Conservation (phyloP, 2,113 vertebrate species). For the Mellivora capensis region DNA sequence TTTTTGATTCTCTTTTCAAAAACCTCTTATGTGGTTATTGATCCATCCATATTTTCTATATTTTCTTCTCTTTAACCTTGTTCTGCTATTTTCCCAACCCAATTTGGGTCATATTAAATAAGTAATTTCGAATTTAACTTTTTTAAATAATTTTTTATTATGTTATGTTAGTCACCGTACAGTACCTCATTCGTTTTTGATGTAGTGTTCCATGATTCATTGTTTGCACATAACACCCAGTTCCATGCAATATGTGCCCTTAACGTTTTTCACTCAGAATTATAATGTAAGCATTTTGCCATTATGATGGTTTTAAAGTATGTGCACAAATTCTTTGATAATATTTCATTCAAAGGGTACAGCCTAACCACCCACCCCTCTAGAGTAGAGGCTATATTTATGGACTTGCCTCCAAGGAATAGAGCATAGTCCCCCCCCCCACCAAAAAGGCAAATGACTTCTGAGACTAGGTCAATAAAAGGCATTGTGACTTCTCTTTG, state of each 20-base stretch:
- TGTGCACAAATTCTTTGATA: not conserved
- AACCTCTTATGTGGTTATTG: not conserved
- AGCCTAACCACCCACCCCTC: not conserved
- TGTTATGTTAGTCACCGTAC: no score
- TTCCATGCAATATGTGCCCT: no score
- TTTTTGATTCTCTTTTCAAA: not conserved
- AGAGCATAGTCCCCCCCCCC: not conserved
- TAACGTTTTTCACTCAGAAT: no score
- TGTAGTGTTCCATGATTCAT: no score
- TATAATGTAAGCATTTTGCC: not conserved
- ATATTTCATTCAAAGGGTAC: not conserved
- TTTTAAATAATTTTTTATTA: not conserved
- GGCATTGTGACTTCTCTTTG: not conserved
- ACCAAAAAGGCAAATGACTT: not conserved
- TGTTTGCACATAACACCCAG: no score
- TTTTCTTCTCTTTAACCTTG: not conserved
- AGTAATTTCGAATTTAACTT: not conserved
- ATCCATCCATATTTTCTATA: not conserved
- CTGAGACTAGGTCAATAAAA: constrained; percentile 5
- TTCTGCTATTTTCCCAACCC: not conserved
- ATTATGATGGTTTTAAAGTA: constrained; percentile 20
- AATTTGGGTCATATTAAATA: not conserved
- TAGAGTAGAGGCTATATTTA: not conserved
- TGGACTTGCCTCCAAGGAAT: not conserved
- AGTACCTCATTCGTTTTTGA: no score